A percentile compares a stretch with the other conserved stretches of the same genome.
Conservation (phyloP, 2,888 invertebrate genomes). For the Balanococcus diminutus region DNA sequence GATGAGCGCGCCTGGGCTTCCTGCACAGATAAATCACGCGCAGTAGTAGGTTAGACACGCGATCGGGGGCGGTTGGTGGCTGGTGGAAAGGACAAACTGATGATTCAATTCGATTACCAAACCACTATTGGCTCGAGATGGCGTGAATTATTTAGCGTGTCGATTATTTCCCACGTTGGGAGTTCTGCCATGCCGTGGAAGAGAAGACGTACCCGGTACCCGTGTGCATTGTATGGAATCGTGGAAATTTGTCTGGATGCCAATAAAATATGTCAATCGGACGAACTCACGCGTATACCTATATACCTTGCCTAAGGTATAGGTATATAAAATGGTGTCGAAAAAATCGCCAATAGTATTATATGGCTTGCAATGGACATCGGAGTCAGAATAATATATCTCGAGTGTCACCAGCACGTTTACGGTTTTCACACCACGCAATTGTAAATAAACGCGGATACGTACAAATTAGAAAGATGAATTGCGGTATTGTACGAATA, state of each 20-base stretch:
- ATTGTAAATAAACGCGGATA: neutral
- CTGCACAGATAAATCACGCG: neutral
- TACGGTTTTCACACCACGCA: neutral
- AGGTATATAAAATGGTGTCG: neutral
- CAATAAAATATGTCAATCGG: slow-evolving; percentile 8
- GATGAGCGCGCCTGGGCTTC: neutral
- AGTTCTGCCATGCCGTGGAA: neutral
- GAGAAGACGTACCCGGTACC: neutral
- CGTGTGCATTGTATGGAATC: neutral
- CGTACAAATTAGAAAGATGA: slow-evolving; percentile 24
- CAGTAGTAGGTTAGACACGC: neutral
- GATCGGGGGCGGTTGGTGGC: neutral
- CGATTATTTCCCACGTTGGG: neutral
- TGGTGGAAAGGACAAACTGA: slow-evolving; percentile 4
- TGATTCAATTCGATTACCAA: slow-evolving; percentile 5
- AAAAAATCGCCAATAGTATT: neutral
- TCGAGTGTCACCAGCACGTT: neutral
- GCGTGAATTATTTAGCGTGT: neutral
- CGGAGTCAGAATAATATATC: neutral
- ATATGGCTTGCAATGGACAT: neutral
- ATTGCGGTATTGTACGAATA: neutral
- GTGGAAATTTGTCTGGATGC: neutral
- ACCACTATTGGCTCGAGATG: neutral
- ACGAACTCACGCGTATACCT: neutral
- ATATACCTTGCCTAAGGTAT: neutral